A percentile compares a stretch with the other conserved stretches of the same genome.
These are phyloP conservation scores for Cylas formicarius DNA, from an alignment of 1,140 invertebrate genomes.

Conservation along the genomic window DNA sequence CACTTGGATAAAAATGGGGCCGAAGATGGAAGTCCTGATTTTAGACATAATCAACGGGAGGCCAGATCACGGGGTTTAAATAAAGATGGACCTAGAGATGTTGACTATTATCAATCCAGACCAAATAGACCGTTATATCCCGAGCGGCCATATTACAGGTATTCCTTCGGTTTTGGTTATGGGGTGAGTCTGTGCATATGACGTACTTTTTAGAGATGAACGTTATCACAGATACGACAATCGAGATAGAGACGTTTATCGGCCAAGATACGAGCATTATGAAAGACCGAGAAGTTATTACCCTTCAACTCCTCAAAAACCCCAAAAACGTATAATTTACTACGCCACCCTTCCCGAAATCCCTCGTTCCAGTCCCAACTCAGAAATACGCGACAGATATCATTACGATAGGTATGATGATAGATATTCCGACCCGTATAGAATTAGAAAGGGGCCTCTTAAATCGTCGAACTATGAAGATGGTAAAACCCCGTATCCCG, in stretches of 20 bases:
- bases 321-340: slow-evolving; percentile 43
- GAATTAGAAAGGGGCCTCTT: slow-evolving; percentile 19
- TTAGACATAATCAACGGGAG: slow-evolving; percentile 16
- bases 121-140: background rate
- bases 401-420: slow-evolving; percentile 25
- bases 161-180: background rate
- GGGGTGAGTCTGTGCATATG: background rate
- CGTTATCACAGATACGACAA: slow-evolving; percentile 7
- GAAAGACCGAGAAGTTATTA: slow-evolving; percentile 8
- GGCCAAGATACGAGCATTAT: slow-evolving; percentile 15
- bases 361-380: slow-evolving; percentile 40
- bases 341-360: slow-evolving; percentile 47
- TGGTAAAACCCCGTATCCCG: slow-evolving; percentile 27
- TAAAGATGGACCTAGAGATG: slow-evolving; percentile 9
- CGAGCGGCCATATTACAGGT: slow-evolving; percentile 7
- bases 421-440: slow-evolving; percentile 18
- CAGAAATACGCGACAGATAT: slow-evolving; percentile 25
- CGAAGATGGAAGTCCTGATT: slow-evolving; percentile 19
- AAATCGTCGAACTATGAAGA: slow-evolving; percentile 27
- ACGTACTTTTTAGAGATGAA: slow-evolving; percentile 11
- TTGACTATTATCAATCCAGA: slow-evolving; percentile 4
- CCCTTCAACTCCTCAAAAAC: slow-evolving; percentile 5
- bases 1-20: slow-evolving; percentile 36
- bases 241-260: slow-evolving; percentile 8
- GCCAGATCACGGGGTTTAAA: slow-evolving; percentile 22